Evolutionary conservation across 2,888 invertebrate genomes (phyloP), one percentile per base, ranked within the genome.

Genomic region (Ectemnius continuus): DNA sequence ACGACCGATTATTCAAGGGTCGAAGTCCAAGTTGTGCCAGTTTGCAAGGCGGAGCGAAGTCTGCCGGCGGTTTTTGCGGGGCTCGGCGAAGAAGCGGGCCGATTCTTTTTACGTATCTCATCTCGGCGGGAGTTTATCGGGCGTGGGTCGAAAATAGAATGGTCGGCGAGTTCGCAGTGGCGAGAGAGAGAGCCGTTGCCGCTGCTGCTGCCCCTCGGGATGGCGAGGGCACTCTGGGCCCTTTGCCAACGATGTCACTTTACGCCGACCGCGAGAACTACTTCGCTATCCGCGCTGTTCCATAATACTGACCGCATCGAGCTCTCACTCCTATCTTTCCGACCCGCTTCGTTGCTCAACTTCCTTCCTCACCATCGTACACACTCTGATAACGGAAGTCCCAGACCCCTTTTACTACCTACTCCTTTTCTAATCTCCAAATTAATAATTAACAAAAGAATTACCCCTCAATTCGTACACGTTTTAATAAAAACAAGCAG

Each of bases 171-270:
- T 82, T 82, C 70, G 68, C 81, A 72, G 65, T 47, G 76, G 75
- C 70, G 73, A 71, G 76, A 60, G 63, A 77, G 76, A n/a, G n/a
- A n/a, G n/a, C n/a, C n/a, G n/a, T n/a, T n/a, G n/a, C n/a, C 64
- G 64, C 66, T 61, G 75, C 69, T 61, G 70, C 36, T 36, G 36
- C 36, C 36, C 36, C 36, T 36, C 36, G 36, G 36, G 58, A 70
- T 75, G 67, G 67, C 76, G 83, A 81, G 79, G 78, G 67, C 75
- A 16, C 16, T 52, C 16, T 78, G 85, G 87, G 84, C 82, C 86
- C 78, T 81, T 85, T 84, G 87, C 87, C 87, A 87, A 87, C 79
- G 84, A 85, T 87, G 87, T 87, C 86, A 83, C 85, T 86, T 80
- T 36, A 36, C 36, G 36, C 36, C 36, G 73, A 71, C 60, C 75